Evolutionary conservation across 1,140 invertebrate species (phyloP), one percentile per base, ranked within the genome.

Genomic region (Asobara japonica): DNA sequence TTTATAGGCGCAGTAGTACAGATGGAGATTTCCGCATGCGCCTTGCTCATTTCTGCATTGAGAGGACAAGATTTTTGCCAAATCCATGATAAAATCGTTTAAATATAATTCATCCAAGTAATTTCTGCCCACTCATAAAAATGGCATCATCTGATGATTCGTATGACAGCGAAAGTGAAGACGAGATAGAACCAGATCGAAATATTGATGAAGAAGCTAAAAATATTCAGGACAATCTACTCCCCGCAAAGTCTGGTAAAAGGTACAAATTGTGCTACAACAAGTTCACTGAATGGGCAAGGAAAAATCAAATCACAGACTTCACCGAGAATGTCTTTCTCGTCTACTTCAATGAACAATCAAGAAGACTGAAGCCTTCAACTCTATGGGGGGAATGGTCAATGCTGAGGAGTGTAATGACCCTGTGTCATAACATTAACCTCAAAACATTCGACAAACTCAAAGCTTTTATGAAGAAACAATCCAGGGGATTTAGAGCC

Each of bases 31-130:
- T 41, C 10, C 36, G 11, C 36, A 13, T 41, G n/a, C n/a, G n/a
- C n/a, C n/a, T 41, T 11, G 3, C 36, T 2, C 10, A 41, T n/a
- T n/a, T 41, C 36, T 41, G 11, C 11, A 6, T 41, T 41, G 10
- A 3, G 3, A 2, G 36, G 11, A 13, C 11, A 41, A 6, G 36
- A 30, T 18, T 25, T 48, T 11, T 6, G 65, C 11, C 45, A 25
- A 69, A 69, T 69, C 45, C 27, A 69, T 69, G 38, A 41, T 41
- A 69, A 29, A 20, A 56, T 69, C 66, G 33, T 51, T 29, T 56
- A 16, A 18, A 1, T 56, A 18, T 20, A 51, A 51, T 56, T 16
- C 29, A 69, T 29, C 41, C 33, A 33, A 18, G n/a, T 25, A 11
- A 22, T 16, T 10, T 4, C 27, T 36, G 29, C 64, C 31, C 18